Conservation (phyloP, 2,888 invertebrate species). For the Pyrrhia umbra region DNA sequence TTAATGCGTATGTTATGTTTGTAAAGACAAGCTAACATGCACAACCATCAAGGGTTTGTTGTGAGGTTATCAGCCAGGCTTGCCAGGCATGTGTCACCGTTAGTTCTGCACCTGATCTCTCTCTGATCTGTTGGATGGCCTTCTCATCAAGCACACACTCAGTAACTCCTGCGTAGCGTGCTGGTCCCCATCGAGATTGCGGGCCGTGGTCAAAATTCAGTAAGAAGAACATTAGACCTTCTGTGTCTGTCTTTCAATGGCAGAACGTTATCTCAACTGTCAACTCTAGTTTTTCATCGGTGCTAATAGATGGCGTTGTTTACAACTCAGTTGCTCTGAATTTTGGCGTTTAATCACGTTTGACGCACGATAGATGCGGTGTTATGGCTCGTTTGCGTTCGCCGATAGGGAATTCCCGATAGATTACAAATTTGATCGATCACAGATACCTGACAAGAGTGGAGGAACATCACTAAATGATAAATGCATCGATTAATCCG, state of each 20-base stretch:
- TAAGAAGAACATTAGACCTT: slow-evolving; percentile 13
- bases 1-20: too few species aligned
- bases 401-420: slow-evolving; percentile 20
- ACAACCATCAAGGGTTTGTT: too few species aligned
- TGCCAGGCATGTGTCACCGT: background rate
- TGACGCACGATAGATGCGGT: slow-evolving; percentile 43
- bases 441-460: slow-evolving; percentile 17
- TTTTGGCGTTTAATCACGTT: slow-evolving; percentile 54
- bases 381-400: slow-evolving; percentile 27
- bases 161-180: too few species aligned
- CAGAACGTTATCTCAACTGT: slow-evolving; percentile 63
- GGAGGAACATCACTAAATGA: slow-evolving; percentile 34
- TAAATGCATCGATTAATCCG: slow-evolving; percentile 23
- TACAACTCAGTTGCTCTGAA: slow-evolving; percentile 49
- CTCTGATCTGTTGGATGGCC: background rate
- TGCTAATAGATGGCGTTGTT: slow-evolving; percentile 72
- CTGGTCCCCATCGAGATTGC: background rate
- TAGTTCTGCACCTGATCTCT: background rate
- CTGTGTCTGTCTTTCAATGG: background rate
- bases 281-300: slow-evolving; percentile 70
- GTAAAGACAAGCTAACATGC: too few species aligned
- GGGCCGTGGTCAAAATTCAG: background rate
- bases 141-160: too few species aligned
- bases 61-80: too few species aligned
- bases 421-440: slow-evolving; percentile 51